Percentiles rank a stretch among this genome's conserved stretches.
Conservation (phyloP, 2,797 vertebrate species). For the Eurystomus glaucurus region DNA sequence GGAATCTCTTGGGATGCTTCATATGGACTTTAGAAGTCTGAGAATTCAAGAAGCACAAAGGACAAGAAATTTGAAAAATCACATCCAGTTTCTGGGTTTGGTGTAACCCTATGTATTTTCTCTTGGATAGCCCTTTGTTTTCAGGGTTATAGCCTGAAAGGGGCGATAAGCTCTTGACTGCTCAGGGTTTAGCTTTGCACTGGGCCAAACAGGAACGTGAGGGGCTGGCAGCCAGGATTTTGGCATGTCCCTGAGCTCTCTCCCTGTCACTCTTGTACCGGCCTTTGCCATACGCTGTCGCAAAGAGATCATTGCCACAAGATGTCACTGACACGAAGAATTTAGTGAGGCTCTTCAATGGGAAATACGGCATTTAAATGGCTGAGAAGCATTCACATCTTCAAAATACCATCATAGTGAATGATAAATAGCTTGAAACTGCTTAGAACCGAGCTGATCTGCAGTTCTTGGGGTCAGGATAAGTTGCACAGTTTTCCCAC, state of each 20-base stretch:
- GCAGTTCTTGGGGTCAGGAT: background rate
- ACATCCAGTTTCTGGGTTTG: background rate
- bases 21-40: background rate
- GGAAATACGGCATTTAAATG: background rate
- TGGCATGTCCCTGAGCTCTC: background rate
- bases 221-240: background rate
- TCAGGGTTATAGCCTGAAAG: background rate
- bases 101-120: background rate
- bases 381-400: background rate
- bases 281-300: background rate
- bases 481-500: background rate
- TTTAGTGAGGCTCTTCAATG: background rate
- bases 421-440: background rate
- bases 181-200: background rate
- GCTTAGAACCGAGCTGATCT: background rate
- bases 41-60: background rate
- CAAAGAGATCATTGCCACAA: slow-evolving; percentile 67
- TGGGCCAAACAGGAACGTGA: background rate
- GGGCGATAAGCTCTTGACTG: background rate
- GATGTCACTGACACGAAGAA: slow-evolving; percentile 76
- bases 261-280: background rate
- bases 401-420: background rate
- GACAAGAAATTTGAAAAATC: background rate
- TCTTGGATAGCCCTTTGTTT: background rate
- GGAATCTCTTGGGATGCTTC: background rate